A percentile compares a stretch with the other conserved stretches of the same genome.
Evolutionary conservation across 2,888 invertebrate species (phyloP).

Genomic region (Meiosimyza decipiens): DNA sequence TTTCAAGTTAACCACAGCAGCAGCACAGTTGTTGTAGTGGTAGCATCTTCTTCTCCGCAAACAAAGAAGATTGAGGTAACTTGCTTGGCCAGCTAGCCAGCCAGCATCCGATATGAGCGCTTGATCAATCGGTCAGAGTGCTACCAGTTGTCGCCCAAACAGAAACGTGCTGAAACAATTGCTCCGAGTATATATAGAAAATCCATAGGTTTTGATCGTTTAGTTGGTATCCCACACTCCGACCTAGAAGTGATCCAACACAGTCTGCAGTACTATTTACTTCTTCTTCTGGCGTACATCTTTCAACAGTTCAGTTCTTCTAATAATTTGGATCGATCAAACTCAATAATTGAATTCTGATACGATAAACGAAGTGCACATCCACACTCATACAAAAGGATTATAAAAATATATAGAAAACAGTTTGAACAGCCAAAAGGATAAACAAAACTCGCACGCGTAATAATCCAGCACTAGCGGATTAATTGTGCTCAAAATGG

Average conservation of each 20-base stretch:
- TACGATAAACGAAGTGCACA: slow-evolving; percentile 54
- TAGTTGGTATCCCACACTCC: slow-evolving; percentile 67
- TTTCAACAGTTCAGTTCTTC: slow-evolving; percentile 39
- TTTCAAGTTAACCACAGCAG: slow-evolving; percentile 25
- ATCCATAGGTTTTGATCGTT: slow-evolving; percentile 65
- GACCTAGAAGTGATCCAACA: slow-evolving; percentile 64
- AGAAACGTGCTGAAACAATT: slow-evolving; percentile 49
- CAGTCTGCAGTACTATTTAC: slow-evolving; percentile 38
- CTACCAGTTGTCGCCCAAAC: slow-evolving; percentile 64
- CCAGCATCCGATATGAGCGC: slow-evolving; percentile 36
- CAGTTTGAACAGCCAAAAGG: slow-evolving; percentile 28
- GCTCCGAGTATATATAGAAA: slow-evolving; percentile 66
- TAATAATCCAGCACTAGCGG: slow-evolving; percentile 49
- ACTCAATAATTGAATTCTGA: slow-evolving; percentile 65
- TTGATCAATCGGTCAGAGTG: slow-evolving; percentile 55
- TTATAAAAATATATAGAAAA: slow-evolving; percentile 36
- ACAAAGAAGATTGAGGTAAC: slow-evolving; percentile 15
- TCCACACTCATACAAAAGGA: slow-evolving; percentile 41
- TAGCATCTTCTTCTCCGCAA: slow-evolving; percentile 18
- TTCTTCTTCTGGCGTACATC: slow-evolving; percentile 41
- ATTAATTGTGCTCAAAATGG: slow-evolving; percentile 60
- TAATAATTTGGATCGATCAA: slow-evolving; percentile 57
- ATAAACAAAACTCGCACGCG: slow-evolving; percentile 31
- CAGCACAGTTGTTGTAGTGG: neutral
- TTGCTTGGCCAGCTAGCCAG: slow-evolving; percentile 36